Percentiles rank a stretch among this genome's conserved stretches.
Evolutionary conservation across 2,888 invertebrate species (phyloP).

Genomic region (Epinotia demarniana): DNA sequence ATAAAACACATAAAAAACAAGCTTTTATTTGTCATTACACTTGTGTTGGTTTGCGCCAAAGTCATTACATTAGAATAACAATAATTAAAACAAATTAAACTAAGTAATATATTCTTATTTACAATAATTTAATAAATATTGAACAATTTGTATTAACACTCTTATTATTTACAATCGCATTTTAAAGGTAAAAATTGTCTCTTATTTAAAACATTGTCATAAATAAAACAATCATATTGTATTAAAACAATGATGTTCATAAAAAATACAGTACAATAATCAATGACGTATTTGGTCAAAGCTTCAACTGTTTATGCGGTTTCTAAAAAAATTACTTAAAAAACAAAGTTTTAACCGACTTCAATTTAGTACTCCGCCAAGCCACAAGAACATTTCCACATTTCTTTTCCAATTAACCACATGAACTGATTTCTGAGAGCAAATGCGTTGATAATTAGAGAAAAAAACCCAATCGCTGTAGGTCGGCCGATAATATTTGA

Average conservation of each 20-base stretch:
- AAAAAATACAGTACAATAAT: not conserved
- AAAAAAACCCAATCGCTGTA: too few species aligned
- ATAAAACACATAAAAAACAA: conserved; percentile 65
- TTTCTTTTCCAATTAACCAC: too few species aligned
- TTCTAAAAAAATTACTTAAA: not conserved
- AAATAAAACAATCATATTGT: not conserved
- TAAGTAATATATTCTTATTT: conserved; percentile 35
- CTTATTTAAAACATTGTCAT: not conserved
- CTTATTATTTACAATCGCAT: conserved; percentile 36
- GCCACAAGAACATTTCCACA: too few species aligned
- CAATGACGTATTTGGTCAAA: not conserved
- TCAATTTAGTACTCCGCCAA: too few species aligned
- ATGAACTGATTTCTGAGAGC: too few species aligned
- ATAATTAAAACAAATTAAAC: conserved; percentile 15
- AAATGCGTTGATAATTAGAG: too few species aligned
- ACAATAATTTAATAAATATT: conserved; percentile 37
- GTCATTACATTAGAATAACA: conserved; percentile 40
- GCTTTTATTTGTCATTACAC: conserved; percentile 79
- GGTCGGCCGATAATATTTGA: too few species aligned
- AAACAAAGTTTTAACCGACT: too few species aligned
- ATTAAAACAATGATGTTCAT: not conserved
- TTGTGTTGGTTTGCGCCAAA: conserved; percentile 59
- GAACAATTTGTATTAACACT: conserved; percentile 31
- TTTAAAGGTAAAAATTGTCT: conserved; percentile 14
- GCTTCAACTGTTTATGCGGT: not conserved